These are phyloP conservation scores for Cordilura impudica DNA, from an alignment of 2,888 invertebrate genomes.

Conservation along the genomic window DNA sequence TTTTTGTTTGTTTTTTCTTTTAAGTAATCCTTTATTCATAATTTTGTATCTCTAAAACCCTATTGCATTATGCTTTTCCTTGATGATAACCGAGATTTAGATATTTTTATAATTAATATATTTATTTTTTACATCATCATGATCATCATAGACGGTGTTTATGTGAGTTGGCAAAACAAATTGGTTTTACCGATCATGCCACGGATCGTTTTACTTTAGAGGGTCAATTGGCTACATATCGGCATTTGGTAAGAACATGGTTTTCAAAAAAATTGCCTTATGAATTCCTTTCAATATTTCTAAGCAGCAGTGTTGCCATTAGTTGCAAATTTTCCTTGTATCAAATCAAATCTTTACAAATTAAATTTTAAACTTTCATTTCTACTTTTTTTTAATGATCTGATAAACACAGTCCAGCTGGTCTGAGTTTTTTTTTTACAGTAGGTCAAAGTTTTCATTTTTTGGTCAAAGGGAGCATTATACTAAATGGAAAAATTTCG, in stretches of 20 bases:
- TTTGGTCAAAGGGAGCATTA: too few relatives aligned
- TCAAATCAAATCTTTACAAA: too few relatives aligned
- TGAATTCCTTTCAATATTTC: too few relatives aligned
- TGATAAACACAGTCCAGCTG: too few relatives aligned
- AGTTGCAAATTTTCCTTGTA: too few relatives aligned
- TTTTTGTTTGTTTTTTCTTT: neutral
- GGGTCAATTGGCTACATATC: conserved; percentile 92
- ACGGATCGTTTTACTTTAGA: conserved; percentile 90
- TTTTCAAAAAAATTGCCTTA: too few relatives aligned
- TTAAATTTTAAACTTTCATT: too few relatives aligned
- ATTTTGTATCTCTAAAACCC: conserved; percentile 27
- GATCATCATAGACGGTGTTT: conserved; percentile 83
- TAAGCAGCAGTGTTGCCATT: too few relatives aligned
- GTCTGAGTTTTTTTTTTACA: too few relatives aligned
- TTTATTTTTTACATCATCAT: neutral
- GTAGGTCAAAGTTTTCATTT: too few relatives aligned
- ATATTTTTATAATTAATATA: conserved; percentile 7
- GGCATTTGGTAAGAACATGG: conserved; percentile 87
- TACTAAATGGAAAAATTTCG: too few relatives aligned
- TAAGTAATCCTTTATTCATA: neutral
- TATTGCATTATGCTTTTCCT: conserved; percentile 56
- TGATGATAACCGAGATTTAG: neutral
- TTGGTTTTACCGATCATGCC: conserved; percentile 93
- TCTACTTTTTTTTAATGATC: too few relatives aligned
- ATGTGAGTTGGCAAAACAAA: conserved; percentile 95